Evolutionary conservation across 2,797 vertebrate genomes (phyloP), one percentile per base, ranked within the genome.

Genomic region (Diceros bicornis): DNA sequence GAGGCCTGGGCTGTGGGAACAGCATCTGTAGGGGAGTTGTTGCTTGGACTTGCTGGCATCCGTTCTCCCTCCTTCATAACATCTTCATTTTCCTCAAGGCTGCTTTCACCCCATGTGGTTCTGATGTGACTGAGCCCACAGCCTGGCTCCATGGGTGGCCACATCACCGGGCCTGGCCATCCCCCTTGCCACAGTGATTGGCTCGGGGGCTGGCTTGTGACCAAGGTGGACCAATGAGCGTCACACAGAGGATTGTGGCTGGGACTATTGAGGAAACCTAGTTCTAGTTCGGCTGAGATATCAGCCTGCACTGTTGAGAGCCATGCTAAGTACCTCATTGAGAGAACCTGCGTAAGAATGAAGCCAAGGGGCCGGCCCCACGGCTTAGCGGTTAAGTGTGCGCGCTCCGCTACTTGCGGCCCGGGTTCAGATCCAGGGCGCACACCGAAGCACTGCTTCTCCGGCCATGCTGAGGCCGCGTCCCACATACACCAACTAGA

Each of bases 301-400:
- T 2, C 32, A 29, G 75, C n/a, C 61, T 12, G 21, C 44, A 8
- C 50, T n/a, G 32, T 13, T 4, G 1, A 62, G 13, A 68, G 72
- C n/a, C 21, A 29, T 0, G 3, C 77, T 21, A 2, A 17, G 34
- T 1, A 21, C 21, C 57, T 13, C 17, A 0, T 0, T 1, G 29
- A 61, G 69, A 62, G 84, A 55, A 5, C 5, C 16, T 1, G 55
- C n/a, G 89, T 18, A 0, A 62, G 29, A 34, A 25, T 0, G 8
- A 50, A 34, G 18, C 32, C 62, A 47, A 41, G 41, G 4, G 41
- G 41, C 41, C 41, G 41, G 41, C 41, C 41, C 41, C 4, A 5
- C 41, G 41, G 41, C 41, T 41, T 41, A 41, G 41, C 41, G 41
- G 41, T 41, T 41, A 41, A 41, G 41, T 41, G 41, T 41, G 41